A percentile compares a stretch with the other conserved stretches of the same genome.
Evolutionary conservation across 1,140 invertebrate genomes (phyloP).

Genomic region (Camponotus vicinus): DNA sequence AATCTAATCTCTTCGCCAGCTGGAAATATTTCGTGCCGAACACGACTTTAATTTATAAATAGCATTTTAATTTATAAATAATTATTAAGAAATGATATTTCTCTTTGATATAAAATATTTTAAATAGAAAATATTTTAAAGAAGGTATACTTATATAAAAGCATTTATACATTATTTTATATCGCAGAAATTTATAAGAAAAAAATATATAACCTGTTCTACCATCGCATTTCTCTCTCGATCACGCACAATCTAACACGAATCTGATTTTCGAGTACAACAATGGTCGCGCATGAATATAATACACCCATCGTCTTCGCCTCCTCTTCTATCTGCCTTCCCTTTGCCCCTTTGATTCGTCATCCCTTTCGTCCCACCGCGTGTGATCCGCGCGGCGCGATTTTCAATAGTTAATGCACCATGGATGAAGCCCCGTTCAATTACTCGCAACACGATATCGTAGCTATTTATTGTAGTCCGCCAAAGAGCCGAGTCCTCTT

Average conservation of each 20-base stretch:
- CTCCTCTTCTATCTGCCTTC: conserved; percentile 35
- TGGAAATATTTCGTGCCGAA: conserved; percentile 7
- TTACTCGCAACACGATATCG: conserved; percentile 84
- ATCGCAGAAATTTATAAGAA: neutral
- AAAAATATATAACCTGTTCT: neutral
- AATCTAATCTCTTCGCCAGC: conserved; percentile 21
- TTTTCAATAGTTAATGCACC: conserved; percentile 82
- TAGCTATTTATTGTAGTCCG: conserved; percentile 83
- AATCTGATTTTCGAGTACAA: conserved; percentile 50
- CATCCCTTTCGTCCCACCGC: conserved; percentile 55
- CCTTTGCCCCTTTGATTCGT: conserved; percentile 38
- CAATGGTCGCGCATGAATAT: conserved; percentile 69
- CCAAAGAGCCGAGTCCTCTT: conserved; percentile 70
- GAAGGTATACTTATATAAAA: too few relatives aligned
- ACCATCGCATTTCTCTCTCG: conserved; percentile 24
- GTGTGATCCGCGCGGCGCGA: conserved; percentile 67
- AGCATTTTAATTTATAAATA: conserved; percentile 6
- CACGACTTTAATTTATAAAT: neutral
- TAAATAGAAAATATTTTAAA: too few relatives aligned
- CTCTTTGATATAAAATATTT: too few relatives aligned
- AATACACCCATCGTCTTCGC: conserved; percentile 30
- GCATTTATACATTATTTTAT: neutral
- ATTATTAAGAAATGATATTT: neutral
- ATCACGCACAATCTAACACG: conserved; percentile 14
- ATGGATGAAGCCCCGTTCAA: conserved; percentile 81